phyloP scores from a whole-genome alignment of 1,140 invertebrate species.

The Carposina sasakii region DNA sequence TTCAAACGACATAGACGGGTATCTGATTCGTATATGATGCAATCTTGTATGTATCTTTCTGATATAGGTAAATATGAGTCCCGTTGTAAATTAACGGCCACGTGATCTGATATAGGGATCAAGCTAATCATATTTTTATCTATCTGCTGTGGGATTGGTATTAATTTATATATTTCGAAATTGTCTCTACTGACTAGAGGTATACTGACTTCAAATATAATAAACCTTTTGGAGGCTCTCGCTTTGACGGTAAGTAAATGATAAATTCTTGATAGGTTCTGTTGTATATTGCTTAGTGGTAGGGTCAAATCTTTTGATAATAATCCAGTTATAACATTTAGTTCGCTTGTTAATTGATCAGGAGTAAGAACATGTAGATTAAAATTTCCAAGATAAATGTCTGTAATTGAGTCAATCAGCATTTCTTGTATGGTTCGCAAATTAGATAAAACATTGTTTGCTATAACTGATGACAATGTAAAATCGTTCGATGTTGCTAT shows the following conservation, averaged over 20 bases:
- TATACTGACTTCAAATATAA: conserved; percentile 1
- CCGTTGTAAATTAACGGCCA: not conserved
- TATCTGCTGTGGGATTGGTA: not conserved
- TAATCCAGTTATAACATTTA: conserved; percentile 14
- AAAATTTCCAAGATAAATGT: conserved; percentile 2
- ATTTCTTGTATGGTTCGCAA: not conserved
- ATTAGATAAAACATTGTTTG: not conserved
- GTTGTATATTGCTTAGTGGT: conserved; percentile 11
- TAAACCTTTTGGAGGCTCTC: not conserved
- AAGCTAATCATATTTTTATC: not conserved
- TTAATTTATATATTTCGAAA: not conserved
- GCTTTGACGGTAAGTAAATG: not conserved
- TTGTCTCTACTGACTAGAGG: not conserved
- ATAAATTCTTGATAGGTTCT: not conserved
- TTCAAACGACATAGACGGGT: not conserved
- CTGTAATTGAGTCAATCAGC: not conserved
- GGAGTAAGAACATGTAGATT: conserved; percentile 17
- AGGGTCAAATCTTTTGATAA: conserved; percentile 14
- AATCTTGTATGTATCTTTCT: not conserved
- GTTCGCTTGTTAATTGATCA: conserved; percentile 13
- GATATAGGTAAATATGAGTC: not conserved
- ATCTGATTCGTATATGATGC: too few relatives aligned
- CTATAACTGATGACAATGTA: conserved; percentile 6
- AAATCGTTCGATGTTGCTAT: not conserved
- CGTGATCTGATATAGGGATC: not conserved